phyloP scores from a whole-genome alignment of 2,888 invertebrate genomes.

The Noctua comes region DNA sequence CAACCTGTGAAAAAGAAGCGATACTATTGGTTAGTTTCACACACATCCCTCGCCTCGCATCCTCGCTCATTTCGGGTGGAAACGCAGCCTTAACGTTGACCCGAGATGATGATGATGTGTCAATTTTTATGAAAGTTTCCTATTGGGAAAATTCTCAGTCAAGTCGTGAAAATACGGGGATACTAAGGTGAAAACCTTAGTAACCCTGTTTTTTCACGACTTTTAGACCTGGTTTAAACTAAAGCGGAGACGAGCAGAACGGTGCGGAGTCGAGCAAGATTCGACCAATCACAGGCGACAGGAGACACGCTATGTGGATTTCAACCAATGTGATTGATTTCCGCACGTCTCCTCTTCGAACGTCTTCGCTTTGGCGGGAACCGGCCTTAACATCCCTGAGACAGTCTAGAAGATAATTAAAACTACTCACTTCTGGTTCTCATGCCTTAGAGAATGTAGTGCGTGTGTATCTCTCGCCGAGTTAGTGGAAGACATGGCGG shows the following conservation, averaged over 20 bases:
- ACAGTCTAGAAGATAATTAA: not conserved
- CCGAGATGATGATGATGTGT: too few relatives aligned
- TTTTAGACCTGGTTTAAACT: too few relatives aligned
- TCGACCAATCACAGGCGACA: not conserved
- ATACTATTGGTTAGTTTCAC: too few relatives aligned
- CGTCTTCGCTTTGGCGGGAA: not conserved
- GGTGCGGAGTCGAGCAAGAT: not conserved
- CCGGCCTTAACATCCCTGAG: not conserved
- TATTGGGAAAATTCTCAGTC: not conserved
- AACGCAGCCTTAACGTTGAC: too few relatives aligned
- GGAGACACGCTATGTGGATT: not conserved
- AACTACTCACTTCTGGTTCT: slow-evolving; percentile 82
- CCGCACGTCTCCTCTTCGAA: too few relatives aligned
- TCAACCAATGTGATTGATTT: not conserved
- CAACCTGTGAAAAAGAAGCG: too few relatives aligned
- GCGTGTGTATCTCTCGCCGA: slow-evolving; percentile 79
- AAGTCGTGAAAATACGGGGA: too few relatives aligned
- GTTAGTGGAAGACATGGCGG: slow-evolving; percentile 84
- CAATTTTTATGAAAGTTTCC: too few relatives aligned
- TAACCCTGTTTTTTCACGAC: too few relatives aligned
- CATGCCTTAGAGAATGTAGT: slow-evolving; percentile 79
- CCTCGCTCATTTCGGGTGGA: too few relatives aligned
- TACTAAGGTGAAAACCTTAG: too few relatives aligned
- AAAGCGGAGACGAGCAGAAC: not conserved
- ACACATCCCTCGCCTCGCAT: too few relatives aligned